phyloP scores from a whole-genome alignment of 2,888 invertebrate genomes.

The Acanthosepion pharaonis region DNA sequence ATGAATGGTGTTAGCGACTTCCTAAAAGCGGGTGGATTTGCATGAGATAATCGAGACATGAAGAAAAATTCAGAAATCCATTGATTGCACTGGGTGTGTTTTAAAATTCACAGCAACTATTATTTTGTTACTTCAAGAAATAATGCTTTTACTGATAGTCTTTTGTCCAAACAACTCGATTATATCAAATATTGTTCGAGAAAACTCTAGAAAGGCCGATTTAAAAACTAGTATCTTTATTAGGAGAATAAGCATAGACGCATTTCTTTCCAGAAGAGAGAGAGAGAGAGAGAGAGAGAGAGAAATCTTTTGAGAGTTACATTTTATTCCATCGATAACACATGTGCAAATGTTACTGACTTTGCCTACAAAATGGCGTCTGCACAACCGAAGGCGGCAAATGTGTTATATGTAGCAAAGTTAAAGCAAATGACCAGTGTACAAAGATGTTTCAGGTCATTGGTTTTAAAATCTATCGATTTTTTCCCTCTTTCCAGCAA shows the following conservation, averaged over 20 bases:
- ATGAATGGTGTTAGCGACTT: too few relatives aligned
- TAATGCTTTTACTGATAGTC: too few relatives aligned
- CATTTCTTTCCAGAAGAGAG: neutral
- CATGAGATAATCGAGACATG: too few relatives aligned
- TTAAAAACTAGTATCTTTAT: neutral
- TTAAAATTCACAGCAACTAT: too few relatives aligned
- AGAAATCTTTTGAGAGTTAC: neutral
- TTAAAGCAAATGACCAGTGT: neutral
- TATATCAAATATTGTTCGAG: neutral
- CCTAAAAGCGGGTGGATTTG: too few relatives aligned
- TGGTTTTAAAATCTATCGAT: neutral
- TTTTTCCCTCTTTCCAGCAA: neutral
- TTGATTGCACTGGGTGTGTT: too few relatives aligned
- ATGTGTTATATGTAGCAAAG: neutral
- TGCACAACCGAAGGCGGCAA: neutral
- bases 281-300: neutral
- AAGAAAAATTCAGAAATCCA: too few relatives aligned
- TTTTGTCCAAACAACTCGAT: too few relatives aligned
- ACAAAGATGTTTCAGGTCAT: neutral
- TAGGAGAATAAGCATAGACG: neutral
- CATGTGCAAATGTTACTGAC: neutral
- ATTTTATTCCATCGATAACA: neutral
- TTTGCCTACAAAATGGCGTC: neutral
- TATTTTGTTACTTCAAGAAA: too few relatives aligned
- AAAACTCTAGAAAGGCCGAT: neutral